Percentiles rank a stretch among this genome's conserved stretches.
Conservation (phyloP, 2,797 vertebrate genomes). For the Tauraco hartlaubi region DNA sequence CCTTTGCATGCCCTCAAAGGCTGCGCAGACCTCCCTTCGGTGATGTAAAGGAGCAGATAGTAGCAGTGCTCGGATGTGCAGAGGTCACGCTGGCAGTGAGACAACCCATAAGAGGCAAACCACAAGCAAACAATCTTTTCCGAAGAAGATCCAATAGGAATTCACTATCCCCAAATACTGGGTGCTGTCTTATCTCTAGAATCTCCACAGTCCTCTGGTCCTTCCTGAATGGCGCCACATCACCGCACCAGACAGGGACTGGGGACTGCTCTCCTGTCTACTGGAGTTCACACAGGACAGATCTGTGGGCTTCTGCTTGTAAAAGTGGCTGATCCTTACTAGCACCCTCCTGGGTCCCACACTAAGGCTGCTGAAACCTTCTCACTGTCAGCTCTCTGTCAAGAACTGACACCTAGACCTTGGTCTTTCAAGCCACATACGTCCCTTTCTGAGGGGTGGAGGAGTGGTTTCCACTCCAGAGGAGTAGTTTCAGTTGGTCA, state of each 20-base stretch:
- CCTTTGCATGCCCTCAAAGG: neutral
- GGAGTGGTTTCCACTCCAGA: neutral
- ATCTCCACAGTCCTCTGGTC: neutral
- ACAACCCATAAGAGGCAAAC: neutral
- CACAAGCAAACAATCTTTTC: neutral
- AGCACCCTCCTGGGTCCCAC: neutral
- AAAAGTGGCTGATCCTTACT: neutral
- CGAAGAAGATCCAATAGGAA: too few relatives aligned
- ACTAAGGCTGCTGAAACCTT: neutral
- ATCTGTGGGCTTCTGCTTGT: neutral
- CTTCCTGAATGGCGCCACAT: neutral
- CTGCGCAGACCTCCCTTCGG: neutral
- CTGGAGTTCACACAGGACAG: neutral
- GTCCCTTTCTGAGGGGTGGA: neutral
- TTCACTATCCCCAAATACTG: neutral
- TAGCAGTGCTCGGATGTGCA: fast-evolving
- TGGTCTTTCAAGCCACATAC: neutral
- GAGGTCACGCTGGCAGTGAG: neutral
- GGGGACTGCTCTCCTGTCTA: neutral
- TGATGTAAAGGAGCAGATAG: neutral
- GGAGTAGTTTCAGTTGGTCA: neutral
- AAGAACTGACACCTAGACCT: neutral
- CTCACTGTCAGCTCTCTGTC: neutral
- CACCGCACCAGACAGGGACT: neutral
- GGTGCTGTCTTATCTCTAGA: neutral